Evolutionary conservation across 1,140 invertebrate genomes (phyloP), one percentile per base, ranked within the genome.

Genomic region (Saccostrea cuccullata): DNA sequence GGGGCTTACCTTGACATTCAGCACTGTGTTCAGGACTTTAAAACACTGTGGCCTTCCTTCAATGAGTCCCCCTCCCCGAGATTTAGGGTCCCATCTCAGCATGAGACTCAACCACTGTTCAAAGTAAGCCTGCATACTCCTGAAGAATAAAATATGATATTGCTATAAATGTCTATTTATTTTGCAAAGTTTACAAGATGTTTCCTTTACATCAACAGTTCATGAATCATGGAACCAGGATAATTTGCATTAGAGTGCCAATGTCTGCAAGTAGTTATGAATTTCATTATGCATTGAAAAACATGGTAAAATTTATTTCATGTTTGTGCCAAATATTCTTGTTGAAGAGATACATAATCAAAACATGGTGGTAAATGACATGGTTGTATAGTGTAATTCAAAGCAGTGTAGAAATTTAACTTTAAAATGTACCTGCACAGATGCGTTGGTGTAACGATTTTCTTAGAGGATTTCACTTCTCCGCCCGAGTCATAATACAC

Each of bases 91-190:
- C 95, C 96, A 97, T 92, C 97, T 96, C 36, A 98, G 94, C 86
- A 97, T 96, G 15, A 96, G 91, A 88, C 94, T 95, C 13, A 98
- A 95, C 97, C 97, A 98, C 60, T 96, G 93, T 91, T 97, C 96
- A 73, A 98, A 94, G 86, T 96, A 93, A 20, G 91, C 88, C 92
- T 96, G 94, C 23, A 96, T 92, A 82, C 92, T 94, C 70, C 96
- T 94, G 86, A 56, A 89, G 9, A 47, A 47, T 8, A 47, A 47
- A 8, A 47, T 6, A 8, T 47, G 5, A 6, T 36, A 36, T 36
- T 36, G 30, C 30, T 36, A 36, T 36, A 1, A 36, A 36, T 36
- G 30, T 1, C 30, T 36, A 36, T 36, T 36, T 36, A 36, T 1
- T 36, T 36, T 36, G 30, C 30, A 36, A 36, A 36, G 30, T 36